These are phyloP conservation scores for Leptothorax acervorum DNA, from an alignment of 2,888 invertebrate genomes.

Conservation along the genomic window DNA sequence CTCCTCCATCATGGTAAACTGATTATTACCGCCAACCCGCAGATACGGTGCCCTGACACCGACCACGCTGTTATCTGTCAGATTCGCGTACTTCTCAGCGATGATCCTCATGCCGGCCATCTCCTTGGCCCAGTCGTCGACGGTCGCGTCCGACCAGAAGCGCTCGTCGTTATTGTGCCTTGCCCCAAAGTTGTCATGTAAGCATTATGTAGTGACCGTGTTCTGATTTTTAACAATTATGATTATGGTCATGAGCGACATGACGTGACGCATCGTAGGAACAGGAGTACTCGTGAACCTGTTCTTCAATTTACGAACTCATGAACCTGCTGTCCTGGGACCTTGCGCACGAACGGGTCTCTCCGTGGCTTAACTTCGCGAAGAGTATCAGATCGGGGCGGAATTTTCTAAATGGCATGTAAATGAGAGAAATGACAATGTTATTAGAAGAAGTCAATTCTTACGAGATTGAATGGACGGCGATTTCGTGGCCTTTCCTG, in stretches of 20 bases:
- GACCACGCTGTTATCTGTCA: conserved; percentile 96
- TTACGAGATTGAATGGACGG: conserved; percentile 97
- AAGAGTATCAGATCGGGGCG: neutral
- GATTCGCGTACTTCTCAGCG: conserved; percentile 95
- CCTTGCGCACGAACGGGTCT: conserved; percentile 1
- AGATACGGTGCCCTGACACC: conserved; percentile 96
- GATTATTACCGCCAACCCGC: conserved; percentile 97
- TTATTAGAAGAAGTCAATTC: conserved; percentile 78
- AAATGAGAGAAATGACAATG: conserved; percentile 18
- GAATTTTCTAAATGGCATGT: conserved; percentile 12
- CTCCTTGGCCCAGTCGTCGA: conserved; percentile 97
- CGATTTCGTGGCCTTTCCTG: conserved; percentile 96
- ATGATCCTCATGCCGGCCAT: conserved; percentile 98
- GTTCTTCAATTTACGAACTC: conserved; percentile 8
- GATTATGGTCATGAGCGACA: conserved; percentile 43
- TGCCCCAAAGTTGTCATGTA: conserved; percentile 62
- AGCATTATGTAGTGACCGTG: conserved; percentile 28
- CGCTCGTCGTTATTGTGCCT: conserved; percentile 96
- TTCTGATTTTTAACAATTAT: conserved; percentile 46
- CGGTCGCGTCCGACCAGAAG: conserved; percentile 97
- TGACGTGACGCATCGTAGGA: conserved; percentile 27
- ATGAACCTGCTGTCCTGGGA: conserved; percentile 16
- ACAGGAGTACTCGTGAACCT: conserved; percentile 41
- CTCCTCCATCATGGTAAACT: conserved; percentile 99
- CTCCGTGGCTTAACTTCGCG: neutral